Conservation (phyloP, 2,113 vertebrate species). For the Sinocyclocheilus anophthalmus region DNA sequence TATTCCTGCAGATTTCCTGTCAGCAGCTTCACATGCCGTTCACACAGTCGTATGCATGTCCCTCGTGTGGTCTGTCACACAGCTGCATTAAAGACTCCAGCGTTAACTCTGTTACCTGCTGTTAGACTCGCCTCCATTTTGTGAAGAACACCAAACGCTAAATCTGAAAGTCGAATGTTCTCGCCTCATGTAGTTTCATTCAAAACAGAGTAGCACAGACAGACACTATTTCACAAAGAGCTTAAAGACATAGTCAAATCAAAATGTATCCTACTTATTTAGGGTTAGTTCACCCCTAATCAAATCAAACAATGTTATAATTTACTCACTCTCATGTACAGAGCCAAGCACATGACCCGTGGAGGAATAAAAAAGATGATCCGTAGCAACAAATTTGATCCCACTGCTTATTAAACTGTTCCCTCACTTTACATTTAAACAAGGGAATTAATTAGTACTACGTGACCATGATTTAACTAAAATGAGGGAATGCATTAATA, state of each 20-base stretch:
- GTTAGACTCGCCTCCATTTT: constrained; percentile 21
- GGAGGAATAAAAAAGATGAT: too few species aligned
- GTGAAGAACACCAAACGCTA: constrained; percentile 6
- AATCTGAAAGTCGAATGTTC: not conserved
- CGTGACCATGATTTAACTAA: not conserved
- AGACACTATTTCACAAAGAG: not conserved
- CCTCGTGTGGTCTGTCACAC: not conserved
- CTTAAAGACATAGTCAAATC: not conserved
- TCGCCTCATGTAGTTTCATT: not conserved
- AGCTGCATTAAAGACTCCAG: constrained; percentile 61
- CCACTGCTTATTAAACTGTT: not conserved
- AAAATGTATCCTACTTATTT: not conserved
- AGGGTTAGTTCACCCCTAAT: not conserved
- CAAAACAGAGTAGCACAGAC: not conserved
- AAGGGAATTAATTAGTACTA: not conserved
- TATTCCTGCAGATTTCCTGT: not conserved
- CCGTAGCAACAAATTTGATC: not conserved
- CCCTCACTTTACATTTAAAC: not conserved
- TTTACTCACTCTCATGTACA: not conserved
- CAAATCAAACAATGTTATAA: not conserved
- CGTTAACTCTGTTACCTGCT: constrained; percentile 26
- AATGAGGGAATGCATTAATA: not conserved
- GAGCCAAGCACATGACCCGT: too few species aligned
- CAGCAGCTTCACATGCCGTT: not conserved
- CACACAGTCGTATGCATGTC: not conserved